Conservation (phyloP, 2,113 vertebrate genomes). For the Lucifuga dentata region DNA sequence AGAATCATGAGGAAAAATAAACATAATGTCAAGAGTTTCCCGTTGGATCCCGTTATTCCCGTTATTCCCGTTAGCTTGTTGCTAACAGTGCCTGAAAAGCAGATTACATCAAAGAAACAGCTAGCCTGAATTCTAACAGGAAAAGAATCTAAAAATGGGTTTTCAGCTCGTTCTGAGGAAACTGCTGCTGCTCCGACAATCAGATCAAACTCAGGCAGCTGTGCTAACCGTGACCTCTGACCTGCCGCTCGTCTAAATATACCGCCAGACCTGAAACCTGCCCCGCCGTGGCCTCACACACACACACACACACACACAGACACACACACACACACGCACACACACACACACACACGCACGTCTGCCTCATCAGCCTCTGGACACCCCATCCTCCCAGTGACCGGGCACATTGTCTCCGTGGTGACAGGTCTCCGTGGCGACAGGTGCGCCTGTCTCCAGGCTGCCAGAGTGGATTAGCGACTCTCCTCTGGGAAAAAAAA, state of each 20-base stretch:
- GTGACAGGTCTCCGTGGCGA: conserved; percentile 59
- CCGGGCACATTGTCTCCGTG: conserved; percentile 8
- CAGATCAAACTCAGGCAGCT: neutral
- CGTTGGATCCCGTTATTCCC: no score
- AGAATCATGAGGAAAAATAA: no score
- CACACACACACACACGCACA: neutral
- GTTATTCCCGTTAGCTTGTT: no score
- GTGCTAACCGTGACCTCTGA: conserved; percentile 20
- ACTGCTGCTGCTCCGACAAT: neutral
- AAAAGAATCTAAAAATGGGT: no score
- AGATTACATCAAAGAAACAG: no score
- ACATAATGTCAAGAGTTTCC: no score
- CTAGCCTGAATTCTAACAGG: no score
- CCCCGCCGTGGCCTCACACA: neutral
- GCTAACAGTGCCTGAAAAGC: no score
- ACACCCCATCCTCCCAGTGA: conserved; percentile 14
- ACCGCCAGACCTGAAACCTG: neutral
- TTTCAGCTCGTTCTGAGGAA: neutral
- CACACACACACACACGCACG: neutral
- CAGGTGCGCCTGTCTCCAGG: conserved; percentile 63
- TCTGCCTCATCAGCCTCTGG: conserved; percentile 7
- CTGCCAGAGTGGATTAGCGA: conserved; percentile 49
- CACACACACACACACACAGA: conserved; percentile 3
- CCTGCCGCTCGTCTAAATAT: conserved; percentile 4
- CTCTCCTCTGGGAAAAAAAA: conserved; percentile 56